phyloP scores from a whole-genome alignment of 2,888 invertebrate genomes.

The Orchesella flavescens region DNA sequence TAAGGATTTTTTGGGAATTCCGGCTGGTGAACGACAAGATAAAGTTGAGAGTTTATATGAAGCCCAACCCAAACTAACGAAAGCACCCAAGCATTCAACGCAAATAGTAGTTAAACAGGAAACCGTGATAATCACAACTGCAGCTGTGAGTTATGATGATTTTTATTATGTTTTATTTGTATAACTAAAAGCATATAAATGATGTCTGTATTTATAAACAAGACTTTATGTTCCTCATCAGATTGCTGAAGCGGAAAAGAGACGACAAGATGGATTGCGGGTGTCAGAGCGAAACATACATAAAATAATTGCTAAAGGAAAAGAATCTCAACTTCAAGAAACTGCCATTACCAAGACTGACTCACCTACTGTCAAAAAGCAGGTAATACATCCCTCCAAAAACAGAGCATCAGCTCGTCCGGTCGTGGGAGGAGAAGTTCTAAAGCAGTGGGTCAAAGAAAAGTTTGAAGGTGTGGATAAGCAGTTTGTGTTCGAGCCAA shows the following conservation, averaged over 20 bases:
- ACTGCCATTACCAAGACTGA: constrained; percentile 52
- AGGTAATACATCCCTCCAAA: background rate
- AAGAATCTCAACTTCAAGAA: constrained; percentile 1
- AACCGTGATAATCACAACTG: too few species aligned
- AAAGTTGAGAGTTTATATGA: background rate
- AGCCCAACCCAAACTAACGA: too few species aligned
- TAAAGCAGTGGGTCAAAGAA: constrained; percentile 60
- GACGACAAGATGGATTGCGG: background rate
- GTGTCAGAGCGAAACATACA: constrained; percentile 45
- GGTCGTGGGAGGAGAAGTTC: constrained; percentile 38
- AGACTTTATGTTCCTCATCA: too few species aligned
- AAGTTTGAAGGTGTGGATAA: constrained; percentile 50
- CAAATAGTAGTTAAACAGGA: too few species aligned
- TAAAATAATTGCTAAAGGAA: constrained; percentile 22
- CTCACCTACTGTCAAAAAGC: background rate
- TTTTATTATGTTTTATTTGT: too few species aligned
- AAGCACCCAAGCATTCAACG: too few species aligned
- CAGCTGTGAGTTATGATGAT: too few species aligned
- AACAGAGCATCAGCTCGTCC: constrained; percentile 38
- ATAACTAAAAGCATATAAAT: too few species aligned
- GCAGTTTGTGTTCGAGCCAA: constrained; percentile 55
- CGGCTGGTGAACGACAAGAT: background rate
- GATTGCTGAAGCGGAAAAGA: too few species aligned
- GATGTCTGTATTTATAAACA: too few species aligned
- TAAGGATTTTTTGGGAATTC: constrained; percentile 30